phyloP scores from a whole-genome alignment of 2,888 invertebrate genomes.

The Junonia oenone region DNA sequence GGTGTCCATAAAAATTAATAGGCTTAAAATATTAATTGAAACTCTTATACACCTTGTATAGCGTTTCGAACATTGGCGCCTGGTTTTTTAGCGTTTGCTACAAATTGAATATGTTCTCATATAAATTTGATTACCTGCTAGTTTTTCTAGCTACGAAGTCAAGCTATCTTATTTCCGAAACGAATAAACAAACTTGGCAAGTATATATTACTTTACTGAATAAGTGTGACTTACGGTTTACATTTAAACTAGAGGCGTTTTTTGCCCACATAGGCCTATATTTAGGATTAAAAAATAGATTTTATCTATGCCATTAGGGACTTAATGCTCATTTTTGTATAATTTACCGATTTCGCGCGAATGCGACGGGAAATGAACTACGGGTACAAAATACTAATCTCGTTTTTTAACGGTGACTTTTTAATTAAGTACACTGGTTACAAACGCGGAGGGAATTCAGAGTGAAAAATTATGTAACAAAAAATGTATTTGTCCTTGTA shows the following conservation, averaged over 20 bases:
- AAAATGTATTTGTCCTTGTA: conserved; percentile 15
- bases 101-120: neutral
- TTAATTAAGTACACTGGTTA: conserved; percentile 4
- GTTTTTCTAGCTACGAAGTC: neutral
- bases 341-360: neutral
- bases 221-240: neutral
- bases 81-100: neutral
- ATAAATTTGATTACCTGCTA: neutral
- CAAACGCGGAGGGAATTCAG: conserved; percentile 11
- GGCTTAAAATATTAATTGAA: neutral
- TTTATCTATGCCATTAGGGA: neutral
- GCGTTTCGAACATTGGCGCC: too few species aligned
- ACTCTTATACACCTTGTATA: too few species aligned
- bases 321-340: conserved; percentile 3
- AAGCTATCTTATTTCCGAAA: neutral
- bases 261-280: neutral
- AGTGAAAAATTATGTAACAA: conserved; percentile 11
- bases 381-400: conserved; percentile 9
- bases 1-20: too few species aligned
- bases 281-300: neutral
- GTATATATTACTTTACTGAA: neutral
- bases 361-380: neutral
- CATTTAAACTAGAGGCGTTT: neutral
- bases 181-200: neutral
- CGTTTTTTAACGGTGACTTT: conserved; percentile 9